Percentiles rank a stretch among this genome's conserved stretches.
phyloP scores from a whole-genome alignment of 1,140 invertebrate genomes.

The Drosophila tani region DNA sequence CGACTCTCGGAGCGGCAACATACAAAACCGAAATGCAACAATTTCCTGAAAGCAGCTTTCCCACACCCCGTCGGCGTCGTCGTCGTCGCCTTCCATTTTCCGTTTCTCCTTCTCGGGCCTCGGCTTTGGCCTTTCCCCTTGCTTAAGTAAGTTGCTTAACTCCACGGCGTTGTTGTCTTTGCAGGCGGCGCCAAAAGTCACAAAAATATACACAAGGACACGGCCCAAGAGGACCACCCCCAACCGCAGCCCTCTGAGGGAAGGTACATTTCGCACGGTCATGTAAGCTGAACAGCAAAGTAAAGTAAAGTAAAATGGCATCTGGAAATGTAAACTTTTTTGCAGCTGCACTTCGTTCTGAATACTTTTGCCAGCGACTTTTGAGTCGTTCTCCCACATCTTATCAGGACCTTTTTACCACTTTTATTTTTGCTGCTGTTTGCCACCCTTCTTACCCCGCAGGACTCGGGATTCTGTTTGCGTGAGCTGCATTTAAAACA shows the following conservation, averaged over 20 bases:
- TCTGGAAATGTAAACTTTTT: slow-evolving; percentile 82
- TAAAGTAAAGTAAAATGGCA: slow-evolving; percentile 79
- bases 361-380: slow-evolving; percentile 81
- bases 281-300: slow-evolving; percentile 68
- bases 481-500: slow-evolving; percentile 74
- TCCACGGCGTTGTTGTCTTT: slow-evolving; percentile 71
- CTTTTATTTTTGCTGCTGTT: slow-evolving; percentile 14
- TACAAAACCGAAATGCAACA: slow-evolving; percentile 75
- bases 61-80: slow-evolving; percentile 22
- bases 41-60: slow-evolving; percentile 73
- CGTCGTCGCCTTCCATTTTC: not conserved
- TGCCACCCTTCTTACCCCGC: slow-evolving; percentile 1
- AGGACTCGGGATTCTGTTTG: slow-evolving; percentile 37
- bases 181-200: slow-evolving; percentile 72
- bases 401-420: slow-evolving; percentile 5
- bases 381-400: slow-evolving; percentile 29
- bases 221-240: slow-evolving; percentile 9
- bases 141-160: slow-evolving; percentile 81
- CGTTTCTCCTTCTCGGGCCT: slow-evolving; percentile 3
- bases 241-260: slow-evolving; percentile 4
- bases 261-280: slow-evolving; percentile 48
- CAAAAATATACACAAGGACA: slow-evolving; percentile 57
- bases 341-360: slow-evolving; percentile 77
- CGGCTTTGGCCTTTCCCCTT: slow-evolving; percentile 20
- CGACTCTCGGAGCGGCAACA: slow-evolving; percentile 24